These are phyloP conservation scores for Heliconius ethilla DNA, from an alignment of 2,888 invertebrate species.

Conservation along the genomic window DNA sequence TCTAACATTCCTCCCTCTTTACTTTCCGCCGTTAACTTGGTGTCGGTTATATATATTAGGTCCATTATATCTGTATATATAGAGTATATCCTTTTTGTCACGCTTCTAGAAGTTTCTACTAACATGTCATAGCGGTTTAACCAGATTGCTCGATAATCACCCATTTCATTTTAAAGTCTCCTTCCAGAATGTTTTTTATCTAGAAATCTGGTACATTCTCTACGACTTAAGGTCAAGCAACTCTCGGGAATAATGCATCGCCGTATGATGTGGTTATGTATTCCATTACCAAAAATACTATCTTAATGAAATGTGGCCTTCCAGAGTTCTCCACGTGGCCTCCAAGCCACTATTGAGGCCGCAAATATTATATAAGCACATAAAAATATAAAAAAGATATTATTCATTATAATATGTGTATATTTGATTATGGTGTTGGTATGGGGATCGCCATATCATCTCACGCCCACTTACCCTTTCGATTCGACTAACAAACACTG, in stretches of 20 bases:
- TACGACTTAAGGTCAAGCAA: conserved; percentile 57
- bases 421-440: conserved; percentile 75
- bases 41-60: conserved; percentile 67
- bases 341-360: conserved; percentile 61
- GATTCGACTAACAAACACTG: conserved; percentile 77
- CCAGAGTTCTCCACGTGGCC: conserved; percentile 81
- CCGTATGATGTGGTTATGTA: conserved; percentile 50
- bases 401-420: conserved; percentile 63
- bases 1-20: conserved; percentile 59
- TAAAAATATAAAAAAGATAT: conserved; percentile 51
- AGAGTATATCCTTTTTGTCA: conserved; percentile 65
- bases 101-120: conserved; percentile 79
- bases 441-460: conserved; percentile 76
- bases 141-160: conserved; percentile 69
- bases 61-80: conserved; percentile 68
- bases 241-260: conserved; percentile 51
- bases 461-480: conserved; percentile 77
- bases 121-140: conserved; percentile 64
- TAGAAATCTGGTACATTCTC: conserved; percentile 65
- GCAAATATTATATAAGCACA: conserved; percentile 53
- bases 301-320: conserved; percentile 67
- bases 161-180: conserved; percentile 15
- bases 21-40: conserved; percentile 69
- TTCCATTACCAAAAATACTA: conserved; percentile 51
- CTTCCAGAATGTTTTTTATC: conserved; percentile 50